phyloP scores from a whole-genome alignment of 2,113 vertebrate species.

The Centropus unirufus region DNA sequence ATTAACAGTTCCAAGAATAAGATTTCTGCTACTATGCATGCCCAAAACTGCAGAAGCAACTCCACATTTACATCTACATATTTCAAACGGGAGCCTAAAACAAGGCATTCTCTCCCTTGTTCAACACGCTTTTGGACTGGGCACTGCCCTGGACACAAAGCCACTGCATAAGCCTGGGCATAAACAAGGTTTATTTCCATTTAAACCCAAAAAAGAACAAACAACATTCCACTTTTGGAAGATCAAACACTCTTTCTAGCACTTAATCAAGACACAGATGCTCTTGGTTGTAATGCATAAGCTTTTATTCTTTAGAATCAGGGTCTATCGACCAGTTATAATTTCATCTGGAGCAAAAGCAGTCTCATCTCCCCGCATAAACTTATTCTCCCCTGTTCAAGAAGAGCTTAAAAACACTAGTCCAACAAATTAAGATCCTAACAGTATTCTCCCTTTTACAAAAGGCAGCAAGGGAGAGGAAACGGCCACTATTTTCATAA shows the following conservation, averaged over 20 bases:
- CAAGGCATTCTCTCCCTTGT: background rate
- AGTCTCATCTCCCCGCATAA: background rate
- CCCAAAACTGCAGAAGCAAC: background rate
- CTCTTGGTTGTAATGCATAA: background rate
- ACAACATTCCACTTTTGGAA: background rate
- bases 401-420: background rate
- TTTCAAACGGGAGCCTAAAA: background rate
- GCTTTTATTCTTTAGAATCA: background rate
- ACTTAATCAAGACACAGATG: background rate
- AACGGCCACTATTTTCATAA: background rate
- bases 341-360: background rate
- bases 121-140: fast-evolving
- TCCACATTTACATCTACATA: background rate
- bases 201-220: background rate
- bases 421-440: background rate
- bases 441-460: background rate
- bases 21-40: background rate
- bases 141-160: background rate
- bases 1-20: background rate
- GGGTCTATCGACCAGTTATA: background rate
- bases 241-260: background rate
- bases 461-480: background rate
- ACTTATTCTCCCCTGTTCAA: background rate
- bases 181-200: background rate
- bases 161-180: background rate